These are phyloP conservation scores for Sciurus carolinensis DNA, from an alignment of 2,797 vertebrate genomes.

Conservation along the genomic window DNA sequence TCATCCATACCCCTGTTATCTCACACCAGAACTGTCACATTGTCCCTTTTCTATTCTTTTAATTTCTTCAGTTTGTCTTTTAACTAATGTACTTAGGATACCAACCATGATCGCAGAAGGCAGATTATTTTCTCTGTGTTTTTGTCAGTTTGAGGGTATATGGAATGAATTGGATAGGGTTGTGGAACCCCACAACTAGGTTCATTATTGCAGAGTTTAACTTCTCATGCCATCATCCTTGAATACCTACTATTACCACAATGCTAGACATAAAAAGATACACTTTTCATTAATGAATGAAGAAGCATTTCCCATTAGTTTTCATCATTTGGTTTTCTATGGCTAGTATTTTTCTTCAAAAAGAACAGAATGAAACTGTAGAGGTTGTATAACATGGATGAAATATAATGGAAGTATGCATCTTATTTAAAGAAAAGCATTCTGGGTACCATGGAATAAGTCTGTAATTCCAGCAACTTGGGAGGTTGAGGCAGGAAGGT, in stretches of 20 bases:
- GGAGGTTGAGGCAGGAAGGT: too few species aligned
- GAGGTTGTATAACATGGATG: background rate
- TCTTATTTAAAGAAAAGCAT: background rate
- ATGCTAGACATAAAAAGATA: background rate
- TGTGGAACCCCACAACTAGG: background rate
- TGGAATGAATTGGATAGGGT: background rate
- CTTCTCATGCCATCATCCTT: too few species aligned
- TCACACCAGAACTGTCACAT: too few species aligned
- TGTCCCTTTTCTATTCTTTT: background rate
- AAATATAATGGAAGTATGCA: background rate
- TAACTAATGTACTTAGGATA: background rate
- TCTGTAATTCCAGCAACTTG: too few species aligned
- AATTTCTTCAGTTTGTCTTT: background rate
- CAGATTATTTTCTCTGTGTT: background rate
- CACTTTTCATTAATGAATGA: background rate
- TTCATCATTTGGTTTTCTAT: background rate
- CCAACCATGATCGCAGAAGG: background rate
- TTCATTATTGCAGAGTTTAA: background rate
- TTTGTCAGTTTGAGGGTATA: background rate
- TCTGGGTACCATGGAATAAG: too few species aligned
- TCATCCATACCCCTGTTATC: background rate
- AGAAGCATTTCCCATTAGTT: background rate
- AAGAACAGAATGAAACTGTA: background rate
- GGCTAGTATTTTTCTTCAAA: background rate
- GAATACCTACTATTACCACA: background rate